Evolutionary conservation across 2,888 invertebrate genomes (phyloP).

Genomic region (Epirrhoe alternata): DNA sequence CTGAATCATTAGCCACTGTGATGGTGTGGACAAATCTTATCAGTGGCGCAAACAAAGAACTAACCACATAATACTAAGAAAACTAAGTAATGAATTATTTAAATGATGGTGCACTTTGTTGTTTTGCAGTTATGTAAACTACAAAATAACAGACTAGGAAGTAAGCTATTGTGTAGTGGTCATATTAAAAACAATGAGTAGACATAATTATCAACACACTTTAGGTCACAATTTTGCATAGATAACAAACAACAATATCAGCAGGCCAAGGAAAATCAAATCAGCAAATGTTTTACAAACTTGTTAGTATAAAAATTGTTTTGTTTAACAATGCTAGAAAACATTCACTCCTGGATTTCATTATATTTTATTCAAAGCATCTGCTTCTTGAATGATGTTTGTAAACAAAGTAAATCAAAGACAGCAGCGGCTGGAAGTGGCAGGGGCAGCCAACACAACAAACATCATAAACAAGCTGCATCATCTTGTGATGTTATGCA

Average conservation of each 20-base stretch:
- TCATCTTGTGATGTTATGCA: constrained; percentile 7
- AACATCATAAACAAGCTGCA: constrained; percentile 6
- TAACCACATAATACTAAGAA: neutral
- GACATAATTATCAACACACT: neutral
- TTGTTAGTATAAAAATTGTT: neutral
- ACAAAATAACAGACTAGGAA: neutral
- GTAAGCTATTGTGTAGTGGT: neutral
- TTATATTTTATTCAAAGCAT: neutral
- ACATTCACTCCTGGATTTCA: neutral
- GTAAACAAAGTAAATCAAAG: constrained; percentile 3
- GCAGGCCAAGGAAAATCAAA: neutral
- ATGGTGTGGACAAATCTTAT: neutral
- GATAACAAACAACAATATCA: neutral
- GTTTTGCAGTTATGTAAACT: neutral
- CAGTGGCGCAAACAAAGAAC: neutral
- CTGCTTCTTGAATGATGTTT: neutral
- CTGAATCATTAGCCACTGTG: neutral
- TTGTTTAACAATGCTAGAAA: neutral
- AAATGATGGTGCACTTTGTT: neutral
- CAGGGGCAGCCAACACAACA: neutral
- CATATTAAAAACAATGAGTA: neutral
- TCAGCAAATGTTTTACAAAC: neutral
- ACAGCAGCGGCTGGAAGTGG: neutral
- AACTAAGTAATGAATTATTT: neutral
- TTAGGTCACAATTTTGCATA: neutral